A percentile compares a stretch with the other conserved stretches of the same genome.
These are phyloP conservation scores for Diplazon laetatorius DNA, from an alignment of 2,888 invertebrate species.

Conservation along the genomic window DNA sequence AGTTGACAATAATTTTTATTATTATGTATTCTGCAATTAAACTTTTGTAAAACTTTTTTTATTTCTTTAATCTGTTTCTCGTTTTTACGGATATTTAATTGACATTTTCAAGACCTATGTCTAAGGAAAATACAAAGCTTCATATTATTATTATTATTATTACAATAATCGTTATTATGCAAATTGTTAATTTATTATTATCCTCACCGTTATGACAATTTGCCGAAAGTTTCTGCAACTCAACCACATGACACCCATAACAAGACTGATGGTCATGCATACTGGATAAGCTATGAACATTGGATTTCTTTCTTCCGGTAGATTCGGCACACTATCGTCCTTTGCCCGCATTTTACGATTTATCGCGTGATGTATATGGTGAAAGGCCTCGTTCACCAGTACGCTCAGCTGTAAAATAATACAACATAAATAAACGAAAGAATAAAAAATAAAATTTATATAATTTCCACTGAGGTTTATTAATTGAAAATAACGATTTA, in stretches of 20 bases:
- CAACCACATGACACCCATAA: slow-evolving; percentile 69
- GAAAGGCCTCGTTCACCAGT: slow-evolving; percentile 71
- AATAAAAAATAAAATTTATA: too few species aligned
- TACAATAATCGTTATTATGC: neutral
- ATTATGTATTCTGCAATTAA: too few species aligned
- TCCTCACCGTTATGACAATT: slow-evolving; percentile 66
- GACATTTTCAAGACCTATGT: too few species aligned
- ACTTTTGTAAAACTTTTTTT: too few species aligned
- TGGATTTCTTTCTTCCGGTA: slow-evolving; percentile 76
- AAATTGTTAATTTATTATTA: neutral
- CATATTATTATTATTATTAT: too few species aligned
- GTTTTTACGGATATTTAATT: too few species aligned
- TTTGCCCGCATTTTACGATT: slow-evolving; percentile 59
- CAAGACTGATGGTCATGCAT: slow-evolving; percentile 69
- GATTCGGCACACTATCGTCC: slow-evolving; percentile 66
- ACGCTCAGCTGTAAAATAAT: slow-evolving; percentile 63
- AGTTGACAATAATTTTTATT: too few species aligned
- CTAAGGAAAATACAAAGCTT: too few species aligned
- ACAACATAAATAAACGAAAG: neutral
- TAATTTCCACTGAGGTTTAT: too few species aligned
- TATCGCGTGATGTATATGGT: slow-evolving; percentile 73
- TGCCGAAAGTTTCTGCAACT: slow-evolving; percentile 41
- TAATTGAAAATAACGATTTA: too few species aligned
- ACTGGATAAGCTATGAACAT: slow-evolving; percentile 74
- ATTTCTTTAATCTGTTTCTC: too few species aligned